Conservation (phyloP, 2,113 vertebrate species). For the Oreotrochilus melanogaster region DNA sequence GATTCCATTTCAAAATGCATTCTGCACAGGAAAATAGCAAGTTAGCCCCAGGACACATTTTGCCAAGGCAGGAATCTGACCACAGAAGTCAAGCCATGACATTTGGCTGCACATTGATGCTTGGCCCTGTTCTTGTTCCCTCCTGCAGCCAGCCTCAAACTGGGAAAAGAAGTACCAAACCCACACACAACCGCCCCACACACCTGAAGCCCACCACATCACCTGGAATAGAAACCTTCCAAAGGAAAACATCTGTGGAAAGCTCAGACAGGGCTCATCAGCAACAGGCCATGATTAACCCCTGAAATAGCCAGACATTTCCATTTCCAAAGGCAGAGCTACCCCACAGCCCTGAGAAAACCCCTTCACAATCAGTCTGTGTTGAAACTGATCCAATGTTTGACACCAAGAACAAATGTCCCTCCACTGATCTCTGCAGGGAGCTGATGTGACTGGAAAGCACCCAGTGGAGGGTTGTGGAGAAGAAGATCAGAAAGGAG, state of each 20-base stretch:
- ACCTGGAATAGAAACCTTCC: neutral
- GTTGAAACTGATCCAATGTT: slow-evolving; percentile 61
- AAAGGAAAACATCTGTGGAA: neutral
- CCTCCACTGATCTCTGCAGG: neutral
- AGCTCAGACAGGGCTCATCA: slow-evolving; percentile 25
- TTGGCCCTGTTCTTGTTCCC: neutral
- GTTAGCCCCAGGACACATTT: neutral
- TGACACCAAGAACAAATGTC: slow-evolving; percentile 22
- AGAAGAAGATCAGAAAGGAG: slow-evolving; percentile 23
- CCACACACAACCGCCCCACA: too few species aligned
- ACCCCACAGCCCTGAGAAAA: slow-evolving; percentile 13
- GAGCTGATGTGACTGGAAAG: slow-evolving; percentile 51
- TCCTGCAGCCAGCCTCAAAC: neutral
- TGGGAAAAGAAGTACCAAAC: neutral
- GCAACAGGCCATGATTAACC: neutral
- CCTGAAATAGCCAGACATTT: slow-evolving; percentile 15
- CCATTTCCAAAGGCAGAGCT: slow-evolving; percentile 16
- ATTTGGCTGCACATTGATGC: neutral
- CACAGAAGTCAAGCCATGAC: neutral
- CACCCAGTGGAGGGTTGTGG: neutral
- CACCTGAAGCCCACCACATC: neutral
- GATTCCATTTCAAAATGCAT: neutral
- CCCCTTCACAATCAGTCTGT: slow-evolving; percentile 65
- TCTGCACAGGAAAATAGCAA: neutral
- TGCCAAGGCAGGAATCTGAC: neutral